Conservation (phyloP, 2,888 invertebrate species). For the Odontothrips loti region DNA sequence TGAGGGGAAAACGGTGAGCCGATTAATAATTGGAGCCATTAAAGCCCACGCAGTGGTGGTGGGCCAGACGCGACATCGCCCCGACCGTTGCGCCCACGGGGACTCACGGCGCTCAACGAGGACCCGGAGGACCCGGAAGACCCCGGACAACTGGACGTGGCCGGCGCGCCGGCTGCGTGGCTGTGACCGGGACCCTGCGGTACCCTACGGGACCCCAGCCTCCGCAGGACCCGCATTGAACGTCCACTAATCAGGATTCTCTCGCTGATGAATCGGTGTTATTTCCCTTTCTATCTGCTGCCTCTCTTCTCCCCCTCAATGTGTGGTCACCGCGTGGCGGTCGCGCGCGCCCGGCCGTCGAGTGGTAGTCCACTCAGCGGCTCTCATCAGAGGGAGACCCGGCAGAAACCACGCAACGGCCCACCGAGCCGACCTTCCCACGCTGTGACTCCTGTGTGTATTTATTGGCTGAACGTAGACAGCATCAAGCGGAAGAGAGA, state of each 20-base stretch:
- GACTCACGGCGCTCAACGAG: too few relatives aligned
- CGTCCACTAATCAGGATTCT: slow-evolving; percentile 9
- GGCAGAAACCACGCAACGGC: too few relatives aligned
- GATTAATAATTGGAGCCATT: slow-evolving; percentile 26
- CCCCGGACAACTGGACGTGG: not conserved
- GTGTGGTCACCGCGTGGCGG: too few relatives aligned
- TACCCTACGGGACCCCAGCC: not conserved
- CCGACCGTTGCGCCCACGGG: not conserved
- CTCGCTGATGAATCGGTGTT: slow-evolving; percentile 14
- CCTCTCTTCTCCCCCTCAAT: too few relatives aligned
- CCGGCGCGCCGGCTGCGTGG: not conserved
- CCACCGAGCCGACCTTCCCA: too few relatives aligned
- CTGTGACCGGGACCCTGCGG: not conserved
- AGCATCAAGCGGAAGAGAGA: not conserved
- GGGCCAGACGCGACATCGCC: not conserved
- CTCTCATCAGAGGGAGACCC: too few relatives aligned
- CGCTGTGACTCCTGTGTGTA: too few relatives aligned
- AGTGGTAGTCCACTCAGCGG: too few relatives aligned
- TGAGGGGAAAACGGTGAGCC: slow-evolving; percentile 16
- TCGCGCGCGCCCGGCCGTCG: too few relatives aligned
- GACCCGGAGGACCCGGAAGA: not conserved
- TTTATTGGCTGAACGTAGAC: too few relatives aligned
- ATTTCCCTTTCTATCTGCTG: not conserved
- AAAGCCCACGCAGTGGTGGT: not conserved
- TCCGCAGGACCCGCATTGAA: slow-evolving; percentile 8